phyloP scores from a whole-genome alignment of 2,888 invertebrate genomes.

The Morpho deidamia region DNA sequence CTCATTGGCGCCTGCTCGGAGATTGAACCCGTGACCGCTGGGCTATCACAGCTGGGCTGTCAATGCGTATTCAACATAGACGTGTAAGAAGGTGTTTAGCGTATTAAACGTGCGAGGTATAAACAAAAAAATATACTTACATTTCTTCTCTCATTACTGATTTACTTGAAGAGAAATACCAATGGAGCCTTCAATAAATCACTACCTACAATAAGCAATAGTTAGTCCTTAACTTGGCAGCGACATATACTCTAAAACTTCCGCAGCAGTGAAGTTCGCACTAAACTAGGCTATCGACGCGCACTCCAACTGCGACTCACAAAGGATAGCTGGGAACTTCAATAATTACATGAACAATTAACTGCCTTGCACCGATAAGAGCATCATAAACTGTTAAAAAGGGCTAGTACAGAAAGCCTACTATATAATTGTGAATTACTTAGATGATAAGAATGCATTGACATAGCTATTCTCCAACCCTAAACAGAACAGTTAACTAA shows the following conservation, averaged over 20 bases:
- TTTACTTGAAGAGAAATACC: neutral
- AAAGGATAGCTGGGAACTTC: constrained; percentile 63
- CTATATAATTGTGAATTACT: neutral
- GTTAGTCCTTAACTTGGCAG: constrained; percentile 20
- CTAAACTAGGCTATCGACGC: constrained; percentile 62
- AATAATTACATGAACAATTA: constrained; percentile 75
- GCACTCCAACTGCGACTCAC: constrained; percentile 48
- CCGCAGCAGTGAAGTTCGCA: constrained; percentile 38
- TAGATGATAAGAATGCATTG: neutral
- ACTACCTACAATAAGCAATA: constrained; percentile 23
- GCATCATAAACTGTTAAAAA: no score
- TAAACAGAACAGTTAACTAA: no score
- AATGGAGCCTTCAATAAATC: constrained; percentile 11
- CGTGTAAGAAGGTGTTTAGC: no score
- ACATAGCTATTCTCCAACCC: no score
- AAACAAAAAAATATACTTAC: no score
- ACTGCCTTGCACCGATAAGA: constrained; percentile 43
- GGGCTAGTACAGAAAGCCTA: no score
- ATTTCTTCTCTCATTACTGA: no score
- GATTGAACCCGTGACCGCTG: no score
- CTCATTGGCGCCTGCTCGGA: no score
- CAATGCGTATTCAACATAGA: no score
- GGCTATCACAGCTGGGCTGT: no score
- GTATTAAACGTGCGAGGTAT: no score
- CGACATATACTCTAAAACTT: constrained; percentile 56